Conservation (phyloP, 1,140 invertebrate genomes). For the Rhagoletis zephyria region DNA sequence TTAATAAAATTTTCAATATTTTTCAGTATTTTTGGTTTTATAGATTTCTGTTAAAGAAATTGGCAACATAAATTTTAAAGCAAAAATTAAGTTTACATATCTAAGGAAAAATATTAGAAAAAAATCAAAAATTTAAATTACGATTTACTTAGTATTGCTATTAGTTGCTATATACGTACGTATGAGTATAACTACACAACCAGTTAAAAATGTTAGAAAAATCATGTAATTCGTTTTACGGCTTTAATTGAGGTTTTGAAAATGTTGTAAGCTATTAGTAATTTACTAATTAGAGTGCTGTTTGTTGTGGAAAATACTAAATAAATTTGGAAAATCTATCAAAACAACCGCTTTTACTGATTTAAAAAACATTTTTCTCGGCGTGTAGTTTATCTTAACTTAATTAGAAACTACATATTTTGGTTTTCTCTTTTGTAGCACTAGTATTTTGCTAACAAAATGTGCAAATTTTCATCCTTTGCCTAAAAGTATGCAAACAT, state of each 20-base stretch:
- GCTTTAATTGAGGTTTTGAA: too few relatives aligned
- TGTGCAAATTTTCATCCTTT: not conserved
- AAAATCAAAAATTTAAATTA: conserved; percentile 11
- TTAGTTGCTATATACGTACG: not conserved
- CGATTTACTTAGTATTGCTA: not conserved
- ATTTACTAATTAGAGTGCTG: too few relatives aligned
- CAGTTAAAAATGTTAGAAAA: not conserved
- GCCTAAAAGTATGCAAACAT: not conserved
- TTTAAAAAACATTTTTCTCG: not conserved
- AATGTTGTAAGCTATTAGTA: too few relatives aligned
- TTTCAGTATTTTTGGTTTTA: conserved; percentile 25
- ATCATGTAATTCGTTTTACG: not conserved
- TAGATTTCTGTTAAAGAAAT: conserved; percentile 48
- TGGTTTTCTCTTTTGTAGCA: not conserved
- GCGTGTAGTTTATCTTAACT: not conserved
- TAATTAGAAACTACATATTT: not conserved
- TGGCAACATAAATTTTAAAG: conserved; percentile 6
- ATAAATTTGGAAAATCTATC: not conserved
- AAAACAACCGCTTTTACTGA: not conserved
- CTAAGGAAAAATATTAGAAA: conserved; percentile 33
- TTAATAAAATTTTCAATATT: conserved; percentile 37
- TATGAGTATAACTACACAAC: not conserved
- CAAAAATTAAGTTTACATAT: too few relatives aligned
- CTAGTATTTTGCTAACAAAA: not conserved
- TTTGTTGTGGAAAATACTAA: too few relatives aligned